These are phyloP conservation scores for Coturnix japonica DNA, from an alignment of 2,113 vertebrate genomes.

Conservation along the genomic window DNA sequence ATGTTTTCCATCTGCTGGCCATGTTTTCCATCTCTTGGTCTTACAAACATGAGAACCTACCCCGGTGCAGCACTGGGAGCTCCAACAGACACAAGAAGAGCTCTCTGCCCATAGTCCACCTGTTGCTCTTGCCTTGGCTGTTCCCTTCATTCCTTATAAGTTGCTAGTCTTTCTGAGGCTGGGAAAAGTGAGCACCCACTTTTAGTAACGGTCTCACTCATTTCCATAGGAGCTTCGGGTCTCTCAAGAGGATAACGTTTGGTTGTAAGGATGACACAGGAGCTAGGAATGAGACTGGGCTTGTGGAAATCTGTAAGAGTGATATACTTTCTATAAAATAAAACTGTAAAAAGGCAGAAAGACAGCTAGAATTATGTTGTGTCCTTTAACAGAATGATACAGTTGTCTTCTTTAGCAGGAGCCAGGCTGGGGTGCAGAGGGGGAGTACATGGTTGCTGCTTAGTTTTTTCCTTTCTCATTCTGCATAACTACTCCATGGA, in stretches of 20 bases:
- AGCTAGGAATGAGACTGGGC: fast-evolving
- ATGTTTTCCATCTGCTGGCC: not conserved
- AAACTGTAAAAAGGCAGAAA: not conserved
- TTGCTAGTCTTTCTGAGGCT: not conserved
- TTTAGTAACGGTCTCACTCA: not conserved
- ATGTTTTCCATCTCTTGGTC: not conserved
- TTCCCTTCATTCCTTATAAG: not conserved
- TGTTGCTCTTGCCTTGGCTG: not conserved
- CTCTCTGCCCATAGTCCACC: not conserved
- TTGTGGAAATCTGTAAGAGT: not conserved
- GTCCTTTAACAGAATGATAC: not conserved
- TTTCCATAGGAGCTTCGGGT: not conserved
- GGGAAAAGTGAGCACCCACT: not conserved
- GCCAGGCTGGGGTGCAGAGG: not conserved
- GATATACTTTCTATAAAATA: not conserved
- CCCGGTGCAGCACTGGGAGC: not conserved
- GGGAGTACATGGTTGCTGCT: slow-evolving; percentile 29
- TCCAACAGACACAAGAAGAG: not conserved
- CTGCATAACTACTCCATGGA: slow-evolving; percentile 2
- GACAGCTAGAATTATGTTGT: not conserved
- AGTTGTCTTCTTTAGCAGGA: not conserved
- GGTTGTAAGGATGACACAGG: not conserved
- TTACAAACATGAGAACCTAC: not conserved
- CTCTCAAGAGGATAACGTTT: not conserved
- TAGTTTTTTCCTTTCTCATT: not conserved